These are phyloP conservation scores for Callospermophilus lateralis DNA, from an alignment of 2,113 vertebrate genomes.

Conservation along the genomic window DNA sequence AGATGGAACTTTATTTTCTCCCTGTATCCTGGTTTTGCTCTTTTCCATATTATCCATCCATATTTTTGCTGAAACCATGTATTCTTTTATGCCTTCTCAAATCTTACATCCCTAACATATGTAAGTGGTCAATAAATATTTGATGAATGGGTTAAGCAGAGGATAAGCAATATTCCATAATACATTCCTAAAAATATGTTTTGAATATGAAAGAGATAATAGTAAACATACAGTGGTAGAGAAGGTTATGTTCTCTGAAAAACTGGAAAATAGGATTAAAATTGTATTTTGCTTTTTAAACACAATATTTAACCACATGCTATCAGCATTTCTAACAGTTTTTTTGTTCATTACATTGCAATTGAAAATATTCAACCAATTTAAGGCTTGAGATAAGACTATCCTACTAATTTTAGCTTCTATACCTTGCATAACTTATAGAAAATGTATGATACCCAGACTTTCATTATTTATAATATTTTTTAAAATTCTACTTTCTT, in stretches of 20 bases:
- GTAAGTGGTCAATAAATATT: constrained; percentile 10
- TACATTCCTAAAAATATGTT: not conserved
- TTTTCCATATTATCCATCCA: not conserved
- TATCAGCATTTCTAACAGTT: not conserved
- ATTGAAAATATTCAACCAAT: not conserved
- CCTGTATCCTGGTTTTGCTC: not conserved
- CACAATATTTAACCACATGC: not conserved
- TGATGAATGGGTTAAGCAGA: not conserved
- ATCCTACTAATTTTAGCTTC: not conserved
- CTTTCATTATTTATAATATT: not conserved
- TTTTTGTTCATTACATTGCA: not conserved
- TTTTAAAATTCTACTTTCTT: not conserved
- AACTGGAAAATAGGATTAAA: not conserved
- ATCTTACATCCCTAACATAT: not conserved
- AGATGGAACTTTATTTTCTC: not conserved
- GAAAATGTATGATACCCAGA: not conserved
- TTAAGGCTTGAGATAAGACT: not conserved
- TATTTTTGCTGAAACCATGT: not conserved
- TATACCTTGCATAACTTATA: not conserved
- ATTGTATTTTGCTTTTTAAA: not conserved
- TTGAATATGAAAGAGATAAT: constrained; percentile 39
- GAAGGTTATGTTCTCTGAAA: not conserved
- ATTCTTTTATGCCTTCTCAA: constrained; percentile 37
- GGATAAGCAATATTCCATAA: not conserved
- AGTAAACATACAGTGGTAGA: not conserved